Percentiles rank a stretch among this genome's conserved stretches.
Evolutionary conservation across 2,113 vertebrate species (phyloP).

Genomic region (Toxotes jaculatrix): DNA sequence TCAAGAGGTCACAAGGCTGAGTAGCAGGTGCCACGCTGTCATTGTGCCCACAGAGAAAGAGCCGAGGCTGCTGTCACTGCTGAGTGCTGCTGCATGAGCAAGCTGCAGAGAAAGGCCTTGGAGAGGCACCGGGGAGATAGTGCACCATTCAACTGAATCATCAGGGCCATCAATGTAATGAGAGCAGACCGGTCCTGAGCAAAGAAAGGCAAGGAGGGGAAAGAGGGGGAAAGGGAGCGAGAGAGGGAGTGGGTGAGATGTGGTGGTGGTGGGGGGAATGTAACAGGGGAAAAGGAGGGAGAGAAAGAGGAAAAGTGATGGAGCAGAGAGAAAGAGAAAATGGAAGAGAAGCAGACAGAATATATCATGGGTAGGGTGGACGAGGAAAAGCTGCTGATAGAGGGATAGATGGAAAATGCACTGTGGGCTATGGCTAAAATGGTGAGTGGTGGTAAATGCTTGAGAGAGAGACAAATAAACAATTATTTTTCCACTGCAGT

Average conservation of each 20-base stretch:
- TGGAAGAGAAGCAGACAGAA: slow-evolving; percentile 20
- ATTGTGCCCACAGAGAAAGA: slow-evolving; percentile 61
- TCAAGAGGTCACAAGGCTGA: slow-evolving; percentile 47
- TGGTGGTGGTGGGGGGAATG: background rate
- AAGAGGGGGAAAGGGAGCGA: slow-evolving; percentile 6
- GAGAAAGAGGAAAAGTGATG: slow-evolving; percentile 17
- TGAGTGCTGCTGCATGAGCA: slow-evolving; percentile 64
- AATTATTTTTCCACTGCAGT: slow-evolving; percentile 53
- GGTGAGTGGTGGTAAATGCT: slow-evolving; percentile 13
- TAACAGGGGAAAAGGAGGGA: slow-evolving; percentile 16
- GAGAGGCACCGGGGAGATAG: slow-evolving; percentile 61
- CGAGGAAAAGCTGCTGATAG: slow-evolving; percentile 36
- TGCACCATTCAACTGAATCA: slow-evolving; percentile 84
- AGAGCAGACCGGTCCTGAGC: slow-evolving; percentile 80
- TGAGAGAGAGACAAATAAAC: slow-evolving; percentile 52
- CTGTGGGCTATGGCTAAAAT: slow-evolving; percentile 21
- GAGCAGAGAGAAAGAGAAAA: slow-evolving; percentile 15
- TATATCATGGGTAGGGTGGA: slow-evolving; percentile 32
- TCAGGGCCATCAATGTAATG: slow-evolving; percentile 85
- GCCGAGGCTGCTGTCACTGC: slow-evolving; percentile 18
- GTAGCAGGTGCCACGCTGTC: slow-evolving; percentile 56
- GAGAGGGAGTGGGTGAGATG: background rate
- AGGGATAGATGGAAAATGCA: slow-evolving; percentile 21
- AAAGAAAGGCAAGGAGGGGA: slow-evolving; percentile 39
- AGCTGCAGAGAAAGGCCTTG: slow-evolving; percentile 70